Percentiles rank a stretch among this genome's conserved stretches.
These are phyloP conservation scores for Hucho hucho DNA, from an alignment of 2,113 vertebrate genomes.

Conservation along the genomic window DNA sequence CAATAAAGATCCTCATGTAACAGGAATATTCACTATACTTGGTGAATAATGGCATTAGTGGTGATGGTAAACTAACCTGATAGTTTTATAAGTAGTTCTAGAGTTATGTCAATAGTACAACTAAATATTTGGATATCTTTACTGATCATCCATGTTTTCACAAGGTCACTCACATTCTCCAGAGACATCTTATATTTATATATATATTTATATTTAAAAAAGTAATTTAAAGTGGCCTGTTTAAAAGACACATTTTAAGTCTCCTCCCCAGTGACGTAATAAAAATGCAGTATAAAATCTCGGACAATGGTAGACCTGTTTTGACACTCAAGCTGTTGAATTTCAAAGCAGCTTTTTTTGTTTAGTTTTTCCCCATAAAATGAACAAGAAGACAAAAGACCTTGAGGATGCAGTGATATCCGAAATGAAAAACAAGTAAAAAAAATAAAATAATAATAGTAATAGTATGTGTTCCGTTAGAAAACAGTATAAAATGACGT, in stretches of 20 bases:
- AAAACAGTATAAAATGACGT: slow-evolving; percentile 78
- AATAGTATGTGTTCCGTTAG: slow-evolving; percentile 69
- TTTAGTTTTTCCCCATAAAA: slow-evolving; percentile 27
- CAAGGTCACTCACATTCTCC: slow-evolving; percentile 38
- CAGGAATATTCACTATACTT: slow-evolving; percentile 45
- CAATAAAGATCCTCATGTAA: slow-evolving; percentile 36
- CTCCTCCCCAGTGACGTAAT: slow-evolving; percentile 38
- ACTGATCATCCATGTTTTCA: slow-evolving; percentile 4
- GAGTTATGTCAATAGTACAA: slow-evolving; percentile 34
- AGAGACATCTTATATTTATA: slow-evolving; percentile 15
- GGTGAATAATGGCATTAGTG: slow-evolving; percentile 43
- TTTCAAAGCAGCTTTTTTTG: slow-evolving; percentile 49
- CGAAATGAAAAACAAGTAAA: slow-evolving; percentile 30
- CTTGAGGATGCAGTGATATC: slow-evolving; percentile 55
- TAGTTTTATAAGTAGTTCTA: slow-evolving; percentile 19
- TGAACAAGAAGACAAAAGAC: slow-evolving; percentile 51
- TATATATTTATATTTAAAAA: too few species aligned
- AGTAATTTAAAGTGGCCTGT: slow-evolving; percentile 37
- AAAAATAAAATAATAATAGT: too few species aligned
- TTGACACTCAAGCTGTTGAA: slow-evolving; percentile 63
- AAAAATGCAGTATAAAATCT: slow-evolving; percentile 56
- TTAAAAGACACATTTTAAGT: slow-evolving; percentile 23
- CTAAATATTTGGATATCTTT: slow-evolving; percentile 54
- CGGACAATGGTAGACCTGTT: slow-evolving; percentile 42
- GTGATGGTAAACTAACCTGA: slow-evolving; percentile 51